Evolutionary conservation across 2,888 invertebrate genomes (phyloP).

Genomic region (Eledona agricola): DNA sequence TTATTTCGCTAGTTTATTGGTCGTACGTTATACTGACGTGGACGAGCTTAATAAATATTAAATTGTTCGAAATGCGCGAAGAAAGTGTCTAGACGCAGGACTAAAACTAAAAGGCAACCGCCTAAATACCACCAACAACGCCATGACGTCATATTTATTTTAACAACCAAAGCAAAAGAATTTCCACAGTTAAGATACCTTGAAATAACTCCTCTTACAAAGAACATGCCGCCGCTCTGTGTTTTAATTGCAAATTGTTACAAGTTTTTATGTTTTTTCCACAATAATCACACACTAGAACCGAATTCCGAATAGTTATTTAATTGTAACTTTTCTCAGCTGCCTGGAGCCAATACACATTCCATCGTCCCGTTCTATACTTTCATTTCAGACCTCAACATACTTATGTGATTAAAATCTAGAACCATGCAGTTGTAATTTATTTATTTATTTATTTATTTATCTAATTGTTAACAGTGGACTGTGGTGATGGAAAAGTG

Average conservation of each 20-base stretch:
- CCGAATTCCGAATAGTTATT: conserved; percentile 33
- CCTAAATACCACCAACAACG: conserved; percentile 44
- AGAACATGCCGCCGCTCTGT: conserved; percentile 38
- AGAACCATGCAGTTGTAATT: too few relatives aligned
- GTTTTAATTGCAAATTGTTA: conserved; percentile 43
- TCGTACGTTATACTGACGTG: conserved; percentile 22
- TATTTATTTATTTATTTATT: too few relatives aligned
- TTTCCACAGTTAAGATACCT: conserved; percentile 43
- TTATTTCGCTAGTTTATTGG: conserved; percentile 33
- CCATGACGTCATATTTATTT: conserved; percentile 45
- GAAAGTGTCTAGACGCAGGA: conserved; percentile 38
- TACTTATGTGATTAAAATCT: conserved; percentile 14
- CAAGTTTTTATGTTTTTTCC: conserved; percentile 27
- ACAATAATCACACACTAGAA: too few relatives aligned
- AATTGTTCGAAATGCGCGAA: conserved; percentile 11
- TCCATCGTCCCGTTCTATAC: conserved; percentile 34
- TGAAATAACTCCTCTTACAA: conserved; percentile 45
- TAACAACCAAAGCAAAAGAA: conserved; percentile 43
- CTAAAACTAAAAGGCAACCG: conserved; percentile 39
- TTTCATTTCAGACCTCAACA: conserved; percentile 33
- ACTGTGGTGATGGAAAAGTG: conserved; percentile 47
- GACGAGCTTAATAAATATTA: conserved; percentile 5
- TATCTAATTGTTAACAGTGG: conserved; percentile 41
- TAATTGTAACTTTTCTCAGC: conserved; percentile 34
- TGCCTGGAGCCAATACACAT: conserved; percentile 34